A percentile compares a stretch with the other conserved stretches of the same genome.
These are phyloP conservation scores for Pagetopsis macropterus DNA, from an alignment of 2,797 vertebrate genomes.

Conservation along the genomic window DNA sequence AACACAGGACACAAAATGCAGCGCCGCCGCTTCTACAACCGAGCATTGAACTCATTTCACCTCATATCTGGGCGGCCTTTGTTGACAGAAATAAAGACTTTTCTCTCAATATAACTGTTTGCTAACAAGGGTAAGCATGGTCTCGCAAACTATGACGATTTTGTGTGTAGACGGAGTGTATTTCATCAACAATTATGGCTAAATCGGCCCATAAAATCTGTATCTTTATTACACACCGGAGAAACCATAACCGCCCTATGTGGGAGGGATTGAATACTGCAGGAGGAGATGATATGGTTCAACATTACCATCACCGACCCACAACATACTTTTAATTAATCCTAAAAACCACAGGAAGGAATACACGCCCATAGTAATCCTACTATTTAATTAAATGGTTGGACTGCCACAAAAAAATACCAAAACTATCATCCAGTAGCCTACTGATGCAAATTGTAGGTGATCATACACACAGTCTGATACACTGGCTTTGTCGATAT, in stretches of 20 bases:
- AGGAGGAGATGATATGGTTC: conserved; percentile 27
- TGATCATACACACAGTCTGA: neutral
- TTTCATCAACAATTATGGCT: neutral
- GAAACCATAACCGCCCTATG: conserved; percentile 46
- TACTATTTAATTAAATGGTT: neutral
- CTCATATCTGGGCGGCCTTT: conserved; percentile 52
- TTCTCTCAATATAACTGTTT: conserved; percentile 3
- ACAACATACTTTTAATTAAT: neutral
- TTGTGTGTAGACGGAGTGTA: accelerated
- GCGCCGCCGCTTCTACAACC: conserved; percentile 38
- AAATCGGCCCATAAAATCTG: neutral
- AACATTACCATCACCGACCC: neutral
- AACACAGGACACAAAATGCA: neutral
- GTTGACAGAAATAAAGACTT: conserved; percentile 48
- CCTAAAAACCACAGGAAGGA: neutral
- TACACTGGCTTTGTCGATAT: neutral
- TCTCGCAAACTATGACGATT: accelerated
- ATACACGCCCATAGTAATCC: no score
- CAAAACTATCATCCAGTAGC: neutral
- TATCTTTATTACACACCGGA: conserved; percentile 25
- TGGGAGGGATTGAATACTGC: conserved; percentile 56
- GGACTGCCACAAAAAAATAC: conserved; percentile 15
- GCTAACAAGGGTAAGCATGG: accelerated
- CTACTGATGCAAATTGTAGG: neutral
- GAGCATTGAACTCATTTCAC: conserved; percentile 63